Percentiles rank a stretch among this genome's conserved stretches.
phyloP scores from a whole-genome alignment of 2,113 vertebrate species.

The Gymnorhina tibicen region DNA sequence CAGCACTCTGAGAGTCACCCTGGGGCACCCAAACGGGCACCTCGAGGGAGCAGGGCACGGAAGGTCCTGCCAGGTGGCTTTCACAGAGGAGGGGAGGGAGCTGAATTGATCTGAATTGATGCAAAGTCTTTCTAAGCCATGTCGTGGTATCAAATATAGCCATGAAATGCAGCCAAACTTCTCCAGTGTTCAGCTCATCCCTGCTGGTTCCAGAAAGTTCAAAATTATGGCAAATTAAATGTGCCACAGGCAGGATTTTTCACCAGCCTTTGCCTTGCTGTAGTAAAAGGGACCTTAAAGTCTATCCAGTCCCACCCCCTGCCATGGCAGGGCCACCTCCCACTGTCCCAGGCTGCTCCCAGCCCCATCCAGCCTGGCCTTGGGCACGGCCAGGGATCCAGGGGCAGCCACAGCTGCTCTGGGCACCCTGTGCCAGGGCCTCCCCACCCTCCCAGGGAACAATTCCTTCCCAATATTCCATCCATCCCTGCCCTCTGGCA shows the following conservation, averaged over 20 bases:
- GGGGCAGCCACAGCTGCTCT: not conserved
- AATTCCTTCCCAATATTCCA: not conserved
- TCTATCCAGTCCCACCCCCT: not conserved
- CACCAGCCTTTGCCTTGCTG: not conserved
- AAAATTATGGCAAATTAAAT: not conserved
- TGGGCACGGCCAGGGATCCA: not conserved
- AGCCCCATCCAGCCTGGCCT: not conserved
- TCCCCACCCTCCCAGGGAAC: fast-evolving
- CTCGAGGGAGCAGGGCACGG: not conserved
- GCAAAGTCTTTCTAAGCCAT: not conserved
- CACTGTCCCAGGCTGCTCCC: not conserved
- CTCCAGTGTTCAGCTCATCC: not conserved
- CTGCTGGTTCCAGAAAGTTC: not conserved
- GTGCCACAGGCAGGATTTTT: not conserved
- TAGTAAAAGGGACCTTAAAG: not conserved
- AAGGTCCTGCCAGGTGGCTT: not conserved
- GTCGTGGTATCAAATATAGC: fast-evolving
- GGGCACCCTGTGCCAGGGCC: not conserved
- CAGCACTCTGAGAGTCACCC: not conserved
- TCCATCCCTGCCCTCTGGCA: not conserved
- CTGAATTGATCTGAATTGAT: not conserved
- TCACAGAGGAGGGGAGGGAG: not conserved
- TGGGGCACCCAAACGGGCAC: not conserved
- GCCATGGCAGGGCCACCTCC: not conserved
- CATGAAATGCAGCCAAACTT: not conserved